A percentile compares a stretch with the other conserved stretches of the same genome.
These are phyloP conservation scores for Cryptocephalus primarius DNA, from an alignment of 2,888 invertebrate genomes.

Conservation along the genomic window DNA sequence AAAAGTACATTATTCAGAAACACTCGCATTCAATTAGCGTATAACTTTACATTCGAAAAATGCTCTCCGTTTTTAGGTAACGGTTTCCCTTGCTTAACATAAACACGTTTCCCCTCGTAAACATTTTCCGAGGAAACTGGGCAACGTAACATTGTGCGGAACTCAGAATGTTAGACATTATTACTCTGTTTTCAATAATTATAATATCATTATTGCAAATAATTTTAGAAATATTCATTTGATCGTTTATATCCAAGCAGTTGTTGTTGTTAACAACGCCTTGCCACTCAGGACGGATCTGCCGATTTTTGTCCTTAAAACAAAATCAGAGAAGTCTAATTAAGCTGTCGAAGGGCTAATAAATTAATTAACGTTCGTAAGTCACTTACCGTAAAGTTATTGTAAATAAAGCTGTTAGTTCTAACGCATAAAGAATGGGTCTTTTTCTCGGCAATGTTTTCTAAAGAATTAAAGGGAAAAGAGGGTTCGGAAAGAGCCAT, in stretches of 20 bases:
- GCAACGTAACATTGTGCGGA: too few relatives aligned
- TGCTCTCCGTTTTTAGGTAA: too few relatives aligned
- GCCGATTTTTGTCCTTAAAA: conserved; percentile 14
- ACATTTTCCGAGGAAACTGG: too few relatives aligned
- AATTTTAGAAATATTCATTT: conserved; percentile 21
- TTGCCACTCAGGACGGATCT: conserved; percentile 23
- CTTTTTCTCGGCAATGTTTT: conserved; percentile 27
- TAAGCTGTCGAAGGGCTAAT: not conserved
- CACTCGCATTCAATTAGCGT: too few relatives aligned
- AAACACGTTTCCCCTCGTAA: conserved; percentile 22
- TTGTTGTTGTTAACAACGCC: conserved; percentile 27
- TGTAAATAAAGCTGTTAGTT: conserved; percentile 33
- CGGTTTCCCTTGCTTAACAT: conserved; percentile 12
- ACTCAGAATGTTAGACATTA: conserved; percentile 19
- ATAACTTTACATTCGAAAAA: too few relatives aligned
- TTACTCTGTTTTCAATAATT: conserved; percentile 33
- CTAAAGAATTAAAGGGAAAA: conserved; percentile 31
- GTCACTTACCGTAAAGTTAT: conserved; percentile 26
- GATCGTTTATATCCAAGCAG: conserved; percentile 32
- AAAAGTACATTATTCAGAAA: conserved; percentile 10
- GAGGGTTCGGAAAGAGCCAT: conserved; percentile 31
- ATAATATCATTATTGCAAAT: conserved; percentile 32
- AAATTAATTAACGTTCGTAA: not conserved
- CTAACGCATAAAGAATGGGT: conserved; percentile 36
- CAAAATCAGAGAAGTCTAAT: not conserved